Evolutionary conservation across 92 coral and sea anemone genomes (phyloP).

Genomic region (Epizoanthus scotinus): DNA sequence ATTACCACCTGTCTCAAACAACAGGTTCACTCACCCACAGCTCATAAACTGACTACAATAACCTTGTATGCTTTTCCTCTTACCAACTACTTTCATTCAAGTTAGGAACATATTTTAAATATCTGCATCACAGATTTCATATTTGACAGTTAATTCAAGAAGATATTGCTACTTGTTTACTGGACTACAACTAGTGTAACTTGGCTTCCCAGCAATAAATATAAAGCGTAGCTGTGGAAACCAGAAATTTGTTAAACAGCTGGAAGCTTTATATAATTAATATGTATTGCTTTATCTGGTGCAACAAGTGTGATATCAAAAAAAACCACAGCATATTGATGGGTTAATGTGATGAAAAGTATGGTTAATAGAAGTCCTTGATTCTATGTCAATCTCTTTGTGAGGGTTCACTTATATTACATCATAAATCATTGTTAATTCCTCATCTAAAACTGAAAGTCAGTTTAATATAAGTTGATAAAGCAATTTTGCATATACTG

Average conservation of each 20-base stretch:
- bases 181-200: no score
- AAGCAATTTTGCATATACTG: no score
- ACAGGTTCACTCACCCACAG: constrained; percentile 10
- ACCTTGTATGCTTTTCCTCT: neutral
- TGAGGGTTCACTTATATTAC: no score
- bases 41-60: constrained; percentile 37
- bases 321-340: no score
- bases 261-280: neutral
- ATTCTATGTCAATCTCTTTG: no score
- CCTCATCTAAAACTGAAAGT: no score
- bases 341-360: neutral
- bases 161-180: no score
- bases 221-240: neutral
- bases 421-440: no score
- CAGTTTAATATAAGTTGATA: no score
- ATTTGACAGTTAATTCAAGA: neutral
- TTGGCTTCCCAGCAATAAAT: neutral
- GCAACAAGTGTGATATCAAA: constrained; percentile 10
- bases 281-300: neutral
- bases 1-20: constrained; percentile 17
- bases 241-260: neutral
- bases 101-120: neutral
- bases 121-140: neutral
- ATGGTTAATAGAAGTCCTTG: no score
- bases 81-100: neutral